These are phyloP conservation scores for Mystacornis crossleyi DNA, from an alignment of 2,113 vertebrate species.

Conservation along the genomic window DNA sequence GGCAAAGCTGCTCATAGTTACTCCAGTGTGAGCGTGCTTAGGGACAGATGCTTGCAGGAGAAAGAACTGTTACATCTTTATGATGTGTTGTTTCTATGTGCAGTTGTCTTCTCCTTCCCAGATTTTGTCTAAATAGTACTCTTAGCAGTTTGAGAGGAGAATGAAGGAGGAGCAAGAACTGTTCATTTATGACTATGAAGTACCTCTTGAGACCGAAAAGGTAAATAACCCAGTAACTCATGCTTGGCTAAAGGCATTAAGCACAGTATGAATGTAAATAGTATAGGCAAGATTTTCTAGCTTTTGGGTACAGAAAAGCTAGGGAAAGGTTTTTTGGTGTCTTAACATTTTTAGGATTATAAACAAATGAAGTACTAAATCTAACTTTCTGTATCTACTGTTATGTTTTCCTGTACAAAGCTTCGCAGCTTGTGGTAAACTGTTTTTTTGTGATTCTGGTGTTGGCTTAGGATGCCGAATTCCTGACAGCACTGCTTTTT, in stretches of 20 bases:
- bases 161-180: neutral
- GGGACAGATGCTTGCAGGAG: neutral
- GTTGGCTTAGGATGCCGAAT: neutral
- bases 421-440: neutral
- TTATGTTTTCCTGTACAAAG: neutral
- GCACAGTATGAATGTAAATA: neutral
- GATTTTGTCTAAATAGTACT: neutral
- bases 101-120: neutral
- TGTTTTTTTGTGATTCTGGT: neutral
- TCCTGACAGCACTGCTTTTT: neutral
- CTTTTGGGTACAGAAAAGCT: neutral
- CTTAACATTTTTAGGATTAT: neutral
- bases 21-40: neutral
- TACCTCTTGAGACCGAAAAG: neutral
- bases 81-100: neutral
- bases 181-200: neutral
- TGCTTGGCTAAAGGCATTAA: neutral
- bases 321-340: neutral
- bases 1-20: neutral
- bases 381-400: neutral
- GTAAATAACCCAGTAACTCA: neutral
- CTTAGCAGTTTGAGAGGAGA: neutral
- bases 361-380: neutral
- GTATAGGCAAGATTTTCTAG: neutral
- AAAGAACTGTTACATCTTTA: neutral